Conservation (phyloP, 1,140 invertebrate genomes). For the Eurosta solidaginis region DNA sequence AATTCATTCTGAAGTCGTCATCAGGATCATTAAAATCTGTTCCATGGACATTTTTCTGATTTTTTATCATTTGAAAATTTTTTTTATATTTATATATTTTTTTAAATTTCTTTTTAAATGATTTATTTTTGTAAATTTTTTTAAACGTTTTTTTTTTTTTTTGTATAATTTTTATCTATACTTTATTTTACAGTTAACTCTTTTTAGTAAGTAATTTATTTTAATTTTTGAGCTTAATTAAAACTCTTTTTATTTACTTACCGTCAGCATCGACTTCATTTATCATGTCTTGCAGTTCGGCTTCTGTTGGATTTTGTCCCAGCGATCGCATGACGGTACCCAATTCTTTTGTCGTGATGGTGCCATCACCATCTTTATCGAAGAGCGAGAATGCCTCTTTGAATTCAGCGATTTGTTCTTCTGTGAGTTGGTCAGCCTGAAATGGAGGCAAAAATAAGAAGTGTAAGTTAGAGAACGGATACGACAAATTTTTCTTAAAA, state of each 20-base stretch:
- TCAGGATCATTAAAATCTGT: too few species aligned
- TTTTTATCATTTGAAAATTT: too few species aligned
- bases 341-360: conserved; percentile 99
- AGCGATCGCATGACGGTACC: conserved; percentile 98
- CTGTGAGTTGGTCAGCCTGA: conserved; percentile 96
- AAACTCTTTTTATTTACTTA: conserved; percentile 59
- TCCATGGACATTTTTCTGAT: too few species aligned
- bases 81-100: too few species aligned
- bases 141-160: too few species aligned
- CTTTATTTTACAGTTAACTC: background rate
- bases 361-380: conserved; percentile 99
- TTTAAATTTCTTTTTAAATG: background rate
- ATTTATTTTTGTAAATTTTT: background rate
- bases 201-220: background rate
- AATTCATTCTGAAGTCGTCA: too few species aligned
- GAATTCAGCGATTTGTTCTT: conserved; percentile 98
- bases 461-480: background rate
- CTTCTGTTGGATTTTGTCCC: conserved; percentile 99
- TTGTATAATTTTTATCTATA: too few species aligned
- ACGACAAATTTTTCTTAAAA: background rate
- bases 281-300: conserved; percentile 99
- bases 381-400: conserved; percentile 99
- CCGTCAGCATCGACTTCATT: conserved; percentile 99
- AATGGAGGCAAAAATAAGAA: background rate
- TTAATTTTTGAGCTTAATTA: background rate